These are phyloP conservation scores for Chrysodeixis includens DNA, from an alignment of 2,888 invertebrate species.

Conservation along the genomic window DNA sequence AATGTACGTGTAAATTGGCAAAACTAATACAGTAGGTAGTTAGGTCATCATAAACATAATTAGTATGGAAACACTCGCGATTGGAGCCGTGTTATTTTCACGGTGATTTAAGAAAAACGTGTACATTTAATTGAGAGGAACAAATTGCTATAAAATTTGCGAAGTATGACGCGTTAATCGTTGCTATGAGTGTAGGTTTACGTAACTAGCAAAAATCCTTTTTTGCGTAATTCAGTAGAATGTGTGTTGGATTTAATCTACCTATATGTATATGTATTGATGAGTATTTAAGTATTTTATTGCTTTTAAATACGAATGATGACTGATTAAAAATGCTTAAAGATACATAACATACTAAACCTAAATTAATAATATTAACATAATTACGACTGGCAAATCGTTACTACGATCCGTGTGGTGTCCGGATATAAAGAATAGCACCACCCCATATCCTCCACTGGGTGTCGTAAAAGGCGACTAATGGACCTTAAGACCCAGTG, in stretches of 20 bases:
- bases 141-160: slow-evolving; percentile 24
- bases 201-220: not conserved
- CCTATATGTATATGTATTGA: not conserved
- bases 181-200: not conserved
- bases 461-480: too few species aligned
- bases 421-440: too few species aligned
- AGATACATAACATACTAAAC: too few species aligned
- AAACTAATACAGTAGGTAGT: not conserved
- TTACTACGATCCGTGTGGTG: too few species aligned
- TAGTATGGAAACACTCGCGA: slow-evolving; percentile 12
- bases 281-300: not conserved
- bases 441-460: too few species aligned
- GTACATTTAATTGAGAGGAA: slow-evolving; percentile 40
- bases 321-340: too few species aligned
- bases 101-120: slow-evolving; percentile 24
- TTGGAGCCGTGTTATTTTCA: slow-evolving; percentile 25
- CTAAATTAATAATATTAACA: too few species aligned
- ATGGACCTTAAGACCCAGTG: too few species aligned
- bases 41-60: slow-evolving; percentile 11
- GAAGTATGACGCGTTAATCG: not conserved
- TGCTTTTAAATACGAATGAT: not conserved
- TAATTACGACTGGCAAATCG: too few species aligned
- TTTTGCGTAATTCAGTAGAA: not conserved
- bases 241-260: not conserved
- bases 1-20: not conserved